Conservation (phyloP, 2,797 vertebrate genomes). For the Peromyscus nudipes region DNA sequence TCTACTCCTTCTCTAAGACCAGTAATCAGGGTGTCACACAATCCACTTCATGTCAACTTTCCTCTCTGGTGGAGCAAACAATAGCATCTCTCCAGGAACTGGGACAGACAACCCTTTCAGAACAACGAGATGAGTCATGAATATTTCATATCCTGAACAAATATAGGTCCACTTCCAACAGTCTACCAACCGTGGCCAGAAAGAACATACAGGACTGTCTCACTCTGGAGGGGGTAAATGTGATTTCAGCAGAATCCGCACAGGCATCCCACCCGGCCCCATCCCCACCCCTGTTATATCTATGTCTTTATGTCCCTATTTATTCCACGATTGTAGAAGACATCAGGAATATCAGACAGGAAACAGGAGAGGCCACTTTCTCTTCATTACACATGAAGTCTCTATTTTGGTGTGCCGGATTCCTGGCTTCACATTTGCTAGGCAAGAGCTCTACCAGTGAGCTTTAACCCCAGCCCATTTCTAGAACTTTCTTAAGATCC, state of each 20-base stretch:
- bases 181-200: conserved; percentile 67
- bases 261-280: background rate
- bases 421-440: background rate
- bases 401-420: background rate
- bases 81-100: conserved; percentile 77
- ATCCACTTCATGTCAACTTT: conserved; percentile 19
- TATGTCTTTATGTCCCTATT: background rate
- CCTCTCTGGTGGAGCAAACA: conserved; percentile 60
- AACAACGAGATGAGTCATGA: conserved; percentile 81
- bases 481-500: conserved; percentile 1
- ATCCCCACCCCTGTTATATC: background rate
- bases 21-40: conserved; percentile 67
- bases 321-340: background rate
- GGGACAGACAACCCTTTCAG: conserved; percentile 81
- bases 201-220: conserved; percentile 42
- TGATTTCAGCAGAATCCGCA: background rate
- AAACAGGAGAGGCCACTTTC: background rate
- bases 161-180: conserved; percentile 76
- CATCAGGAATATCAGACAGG: background rate
- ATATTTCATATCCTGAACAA: conserved; percentile 82
- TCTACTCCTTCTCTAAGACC: conserved; percentile 49
- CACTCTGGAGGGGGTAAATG: background rate
- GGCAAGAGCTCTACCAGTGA: background rate
- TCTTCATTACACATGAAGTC: background rate
- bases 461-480: background rate